Base-by-base conservation (phyloP, 2,888 invertebrate species). In the Harpagoxenus sublaevis region DNA sequence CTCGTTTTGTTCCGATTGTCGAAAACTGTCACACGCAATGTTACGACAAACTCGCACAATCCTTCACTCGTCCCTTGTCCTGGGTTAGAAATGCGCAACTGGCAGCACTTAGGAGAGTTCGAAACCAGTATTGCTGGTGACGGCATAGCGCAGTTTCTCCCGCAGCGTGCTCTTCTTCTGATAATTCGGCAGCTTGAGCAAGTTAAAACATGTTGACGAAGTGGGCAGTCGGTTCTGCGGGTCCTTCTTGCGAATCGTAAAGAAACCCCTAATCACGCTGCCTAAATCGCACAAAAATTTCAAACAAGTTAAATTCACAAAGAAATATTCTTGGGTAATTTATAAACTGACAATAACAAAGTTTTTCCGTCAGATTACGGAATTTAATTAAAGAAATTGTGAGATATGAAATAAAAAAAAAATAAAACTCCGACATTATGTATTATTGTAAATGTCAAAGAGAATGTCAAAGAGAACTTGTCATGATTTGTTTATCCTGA, bases 201-300 rank as follows among this genome's bases (percentile, higher is more conserved):
- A 96, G 96, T 99, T 99, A 95, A 99, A 99, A 94, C 99, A 99
- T 0, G 99, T 99, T 0, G 99, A 99, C 0, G 99, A 99, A 0
- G 99, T 99, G n/a, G 99, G 99, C 63, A 99, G 96, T 53, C 99
- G 97, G 94, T 99, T 98, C 74, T 98, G 97, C 0, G 99, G 98
- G 94, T 99, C 99, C 94, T 98, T 98, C 94, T 98, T 98, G 73
- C 99, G 96, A 92, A 99, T 99, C 15, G 99, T 99, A 95, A 99
- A 99, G 95, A 99, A 99, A 28, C 99, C 99, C 84, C 99, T 97
- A 87, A 99, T 98, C 0, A 99, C 99, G 94, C 99, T 99, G 28
- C 99, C 99, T 96, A 96, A 90, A 88, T 84, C 62, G 75, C 75
- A 86, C 88, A 74, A 42, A 84, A 51, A 82, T 63, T 75, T 31